Evolutionary conservation across 1,140 invertebrate genomes (phyloP).

Genomic region (Nixonia krombeini): DNA sequence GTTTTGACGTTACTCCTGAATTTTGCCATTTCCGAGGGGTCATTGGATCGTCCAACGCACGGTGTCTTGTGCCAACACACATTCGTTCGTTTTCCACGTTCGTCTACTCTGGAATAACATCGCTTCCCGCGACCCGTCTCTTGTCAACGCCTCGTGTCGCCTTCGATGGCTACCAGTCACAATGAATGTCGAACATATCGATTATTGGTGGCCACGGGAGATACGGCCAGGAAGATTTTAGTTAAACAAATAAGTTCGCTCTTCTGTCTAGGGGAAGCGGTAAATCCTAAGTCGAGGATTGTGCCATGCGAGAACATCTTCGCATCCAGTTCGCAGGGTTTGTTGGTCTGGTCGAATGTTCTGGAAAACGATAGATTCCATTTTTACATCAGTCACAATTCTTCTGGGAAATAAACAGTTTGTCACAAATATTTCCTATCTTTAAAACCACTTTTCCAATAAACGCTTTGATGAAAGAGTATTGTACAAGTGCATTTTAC

Average conservation of each 20-base stretch:
- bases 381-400: too few species aligned
- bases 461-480: too few species aligned
- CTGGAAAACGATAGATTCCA: too few species aligned
- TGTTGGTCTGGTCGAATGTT: too few species aligned
- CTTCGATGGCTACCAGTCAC: not conserved
- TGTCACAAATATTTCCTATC: too few species aligned
- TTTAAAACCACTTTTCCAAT: too few species aligned
- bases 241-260: slow-evolving; percentile 54
- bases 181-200: slow-evolving; percentile 27
- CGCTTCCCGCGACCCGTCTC: not conserved
- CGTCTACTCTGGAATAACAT: not conserved
- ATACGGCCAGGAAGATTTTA: slow-evolving; percentile 51
- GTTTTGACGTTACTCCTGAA: not conserved
- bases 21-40: too few species aligned
- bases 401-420: too few species aligned
- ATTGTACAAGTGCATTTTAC: too few species aligned
- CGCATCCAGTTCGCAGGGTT: slow-evolving; percentile 10
- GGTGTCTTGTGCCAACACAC: not conserved
- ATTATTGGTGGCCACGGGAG: slow-evolving; percentile 33
- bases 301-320: slow-evolving; percentile 7
- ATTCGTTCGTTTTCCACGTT: not conserved
- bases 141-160: not conserved
- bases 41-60: too few species aligned
- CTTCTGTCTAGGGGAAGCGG: slow-evolving; percentile 5
- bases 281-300: slow-evolving; percentile 7